Evolutionary conservation across 1,140 invertebrate genomes (phyloP).

Genomic region (Hycleus cichorii): DNA sequence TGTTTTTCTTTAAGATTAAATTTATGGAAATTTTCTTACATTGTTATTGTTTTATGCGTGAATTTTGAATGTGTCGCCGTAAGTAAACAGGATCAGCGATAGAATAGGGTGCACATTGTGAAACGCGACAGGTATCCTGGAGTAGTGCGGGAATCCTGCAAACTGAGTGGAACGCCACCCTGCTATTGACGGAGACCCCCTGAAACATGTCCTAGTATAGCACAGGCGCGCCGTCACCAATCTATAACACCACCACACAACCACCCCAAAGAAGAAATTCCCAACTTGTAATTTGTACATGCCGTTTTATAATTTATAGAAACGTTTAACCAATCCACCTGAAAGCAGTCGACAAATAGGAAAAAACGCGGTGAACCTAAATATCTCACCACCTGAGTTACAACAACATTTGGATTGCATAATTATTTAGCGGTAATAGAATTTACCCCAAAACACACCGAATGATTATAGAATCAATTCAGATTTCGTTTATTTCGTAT

Average conservation of each 20-base stretch:
- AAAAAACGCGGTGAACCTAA: no score
- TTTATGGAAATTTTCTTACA: conserved; percentile 10
- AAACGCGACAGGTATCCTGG: conserved; percentile 13
- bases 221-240: conserved; percentile 10
- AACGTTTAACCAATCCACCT: neutral
- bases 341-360: no score
- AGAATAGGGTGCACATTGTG: conserved; percentile 17
- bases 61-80: no score
- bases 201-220: neutral
- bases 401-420: no score
- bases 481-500: no score
- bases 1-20: neutral
- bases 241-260: conserved; percentile 7
- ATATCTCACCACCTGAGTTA: no score
- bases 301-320: conserved; percentile 11
- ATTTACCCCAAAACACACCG: no score
- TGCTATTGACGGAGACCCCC: conserved; percentile 11
- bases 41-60: no score
- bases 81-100: conserved; percentile 6
- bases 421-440: no score
- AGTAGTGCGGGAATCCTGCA: conserved; percentile 25
- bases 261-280: conserved; percentile 9
- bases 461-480: no score
- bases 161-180: conserved; percentile 27
- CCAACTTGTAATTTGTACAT: conserved; percentile 14